A percentile compares a stretch with the other conserved stretches of the same genome.
These are phyloP conservation scores for Lasioglossum pauxillum DNA, from an alignment of 2,888 invertebrate genomes.

Conservation along the genomic window DNA sequence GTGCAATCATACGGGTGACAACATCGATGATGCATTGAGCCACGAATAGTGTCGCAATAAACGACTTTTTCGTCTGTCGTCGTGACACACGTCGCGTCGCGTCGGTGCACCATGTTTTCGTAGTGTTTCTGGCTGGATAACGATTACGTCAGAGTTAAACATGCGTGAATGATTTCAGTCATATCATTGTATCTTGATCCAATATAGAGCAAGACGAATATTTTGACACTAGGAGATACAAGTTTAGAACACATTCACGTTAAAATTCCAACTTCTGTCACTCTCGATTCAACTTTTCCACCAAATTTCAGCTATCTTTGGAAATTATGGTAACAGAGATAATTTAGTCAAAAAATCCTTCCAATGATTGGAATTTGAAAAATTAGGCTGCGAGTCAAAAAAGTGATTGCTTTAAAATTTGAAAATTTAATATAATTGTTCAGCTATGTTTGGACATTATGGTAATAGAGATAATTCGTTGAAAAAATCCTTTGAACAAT, in stretches of 20 bases:
- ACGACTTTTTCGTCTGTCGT: slow-evolving; percentile 1
- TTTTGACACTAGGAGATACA: not conserved
- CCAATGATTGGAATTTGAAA: not conserved
- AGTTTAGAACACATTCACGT: not conserved
- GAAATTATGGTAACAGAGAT: not conserved
- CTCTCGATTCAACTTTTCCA: too few species aligned
- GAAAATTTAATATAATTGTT: too few species aligned
- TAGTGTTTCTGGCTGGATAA: not conserved
- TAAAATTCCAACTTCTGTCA: not conserved
- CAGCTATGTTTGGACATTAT: too few species aligned
- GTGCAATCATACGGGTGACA: slow-evolving; percentile 49
- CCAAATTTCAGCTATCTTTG: too few species aligned
- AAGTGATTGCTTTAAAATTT: too few species aligned
- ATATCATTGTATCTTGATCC: not conserved
- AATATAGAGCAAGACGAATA: not conserved
- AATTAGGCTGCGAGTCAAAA: too few species aligned
- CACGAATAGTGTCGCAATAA: slow-evolving; percentile 28
- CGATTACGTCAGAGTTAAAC: slow-evolving; percentile 34
- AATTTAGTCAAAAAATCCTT: not conserved
- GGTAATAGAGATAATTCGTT: too few species aligned
- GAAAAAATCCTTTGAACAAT: too few species aligned
- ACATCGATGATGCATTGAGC: slow-evolving; percentile 20
- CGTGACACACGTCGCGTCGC: not conserved
- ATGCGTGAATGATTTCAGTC: not conserved
- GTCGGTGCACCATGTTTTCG: slow-evolving; percentile 25